Percentiles rank a stretch among this genome's conserved stretches.
Conservation (phyloP, 2,113 vertebrate species). For the Elachura formosa region DNA sequence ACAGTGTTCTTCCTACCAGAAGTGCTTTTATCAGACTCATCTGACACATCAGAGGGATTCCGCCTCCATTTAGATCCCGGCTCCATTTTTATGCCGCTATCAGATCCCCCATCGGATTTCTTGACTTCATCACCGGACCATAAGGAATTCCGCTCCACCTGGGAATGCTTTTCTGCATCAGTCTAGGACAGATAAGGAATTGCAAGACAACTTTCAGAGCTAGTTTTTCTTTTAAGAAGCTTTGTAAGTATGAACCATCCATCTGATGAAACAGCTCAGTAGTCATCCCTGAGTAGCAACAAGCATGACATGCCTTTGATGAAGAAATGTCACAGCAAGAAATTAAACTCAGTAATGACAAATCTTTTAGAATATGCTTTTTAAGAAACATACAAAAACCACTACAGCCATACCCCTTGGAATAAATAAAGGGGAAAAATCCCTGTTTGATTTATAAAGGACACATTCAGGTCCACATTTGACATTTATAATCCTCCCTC, state of each 20-base stretch:
- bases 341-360: background rate
- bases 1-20: conserved; percentile 84
- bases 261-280: background rate
- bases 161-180: conserved; percentile 90
- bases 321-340: background rate
- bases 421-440: background rate
- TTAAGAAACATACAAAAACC: background rate
- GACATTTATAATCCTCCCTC: background rate
- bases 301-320: background rate
- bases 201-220: background rate
- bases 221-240: background rate
- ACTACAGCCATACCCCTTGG: background rate
- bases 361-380: background rate
- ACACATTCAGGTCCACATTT: background rate
- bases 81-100: conserved; percentile 85
- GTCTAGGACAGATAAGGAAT: conserved; percentile 75
- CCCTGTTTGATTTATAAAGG: background rate
- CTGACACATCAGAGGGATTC: conserved; percentile 90
- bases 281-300: background rate
- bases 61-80: conserved; percentile 84
- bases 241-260: background rate
- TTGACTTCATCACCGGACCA: conserved; percentile 90
- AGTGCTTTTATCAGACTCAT: conserved; percentile 91
- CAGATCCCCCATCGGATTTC: conserved; percentile 85
- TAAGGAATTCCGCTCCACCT: conserved; percentile 76